Evolutionary conservation across 2,113 vertebrate genomes (phyloP).

Genomic region (Cyphomyrus plagiostoma): DNA sequence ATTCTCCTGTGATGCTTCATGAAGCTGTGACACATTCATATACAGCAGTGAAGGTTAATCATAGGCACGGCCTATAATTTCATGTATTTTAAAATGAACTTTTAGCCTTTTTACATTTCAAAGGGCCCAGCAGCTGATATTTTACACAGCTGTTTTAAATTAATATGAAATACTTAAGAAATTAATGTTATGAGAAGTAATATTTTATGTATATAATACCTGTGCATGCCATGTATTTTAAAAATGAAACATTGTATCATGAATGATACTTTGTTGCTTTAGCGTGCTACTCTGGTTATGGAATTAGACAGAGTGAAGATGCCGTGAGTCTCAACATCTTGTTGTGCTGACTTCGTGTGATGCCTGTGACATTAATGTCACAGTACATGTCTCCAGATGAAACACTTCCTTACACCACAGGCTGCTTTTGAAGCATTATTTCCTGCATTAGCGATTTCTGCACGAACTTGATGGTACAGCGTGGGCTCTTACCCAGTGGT

Average conservation of each 20-base stretch:
- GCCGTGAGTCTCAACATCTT: background rate
- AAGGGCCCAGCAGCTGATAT: background rate
- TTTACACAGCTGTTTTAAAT: background rate
- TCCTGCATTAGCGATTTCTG: background rate
- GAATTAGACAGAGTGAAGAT: background rate
- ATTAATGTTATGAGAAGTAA: background rate
- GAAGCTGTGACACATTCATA: background rate
- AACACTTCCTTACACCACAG: background rate
- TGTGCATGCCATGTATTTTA: background rate
- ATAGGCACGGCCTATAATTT: background rate
- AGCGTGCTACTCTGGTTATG: background rate
- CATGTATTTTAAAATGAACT: background rate
- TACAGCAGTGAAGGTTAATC: background rate
- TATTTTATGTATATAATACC: background rate
- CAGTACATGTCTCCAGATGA: background rate
- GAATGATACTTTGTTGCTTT: background rate
- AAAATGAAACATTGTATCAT: background rate
- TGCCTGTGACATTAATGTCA: background rate
- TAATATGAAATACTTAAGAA: background rate
- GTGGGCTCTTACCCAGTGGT: constrained; percentile 80
- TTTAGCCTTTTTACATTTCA: background rate
- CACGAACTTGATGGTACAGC: too few species aligned
- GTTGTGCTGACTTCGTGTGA: background rate
- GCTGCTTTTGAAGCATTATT: background rate
- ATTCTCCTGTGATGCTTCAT: background rate